Evolutionary conservation across 2,797 vertebrate species (phyloP).

Genomic region (Platyrinchus mystaceus): DNA sequence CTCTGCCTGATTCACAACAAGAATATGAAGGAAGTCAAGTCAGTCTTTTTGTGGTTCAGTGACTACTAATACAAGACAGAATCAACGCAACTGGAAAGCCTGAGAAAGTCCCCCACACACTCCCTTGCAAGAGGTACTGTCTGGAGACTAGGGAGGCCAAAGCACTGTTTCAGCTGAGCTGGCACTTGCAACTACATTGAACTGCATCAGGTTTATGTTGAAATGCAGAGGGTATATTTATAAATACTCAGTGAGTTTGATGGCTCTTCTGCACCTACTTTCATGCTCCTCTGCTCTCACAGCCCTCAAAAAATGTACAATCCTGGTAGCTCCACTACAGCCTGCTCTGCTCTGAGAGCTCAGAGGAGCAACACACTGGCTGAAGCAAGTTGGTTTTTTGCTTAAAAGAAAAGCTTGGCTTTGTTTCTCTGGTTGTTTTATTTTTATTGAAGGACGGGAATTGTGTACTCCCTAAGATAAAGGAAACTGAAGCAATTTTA

Average conservation of each 20-base stretch:
- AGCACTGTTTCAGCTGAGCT: constrained; percentile 6
- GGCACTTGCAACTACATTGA: not conserved
- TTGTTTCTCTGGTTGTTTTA: not conserved
- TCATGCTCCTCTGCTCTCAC: not conserved
- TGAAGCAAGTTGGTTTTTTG: not conserved
- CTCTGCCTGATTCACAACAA: constrained; percentile 58
- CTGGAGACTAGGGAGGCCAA: constrained; percentile 14
- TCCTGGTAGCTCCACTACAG: not conserved
- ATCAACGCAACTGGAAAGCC: constrained; percentile 61
- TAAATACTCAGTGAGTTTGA: not conserved
- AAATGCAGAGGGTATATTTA: not conserved
- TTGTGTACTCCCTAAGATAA: not conserved
- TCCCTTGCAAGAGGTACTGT: not conserved
- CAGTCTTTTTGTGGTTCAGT: constrained; percentile 66
- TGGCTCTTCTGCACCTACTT: not conserved
- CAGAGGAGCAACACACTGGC: not conserved
- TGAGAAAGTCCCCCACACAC: constrained; percentile 55
- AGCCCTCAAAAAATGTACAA: not conserved
- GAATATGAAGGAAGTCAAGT: constrained; percentile 58
- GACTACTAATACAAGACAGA: constrained; percentile 26
- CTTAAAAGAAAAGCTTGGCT: not conserved
- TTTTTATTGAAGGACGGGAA: not conserved
- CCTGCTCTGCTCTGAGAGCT: not conserved
- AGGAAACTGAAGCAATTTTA: not conserved
- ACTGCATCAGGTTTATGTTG: not conserved